Conservation (phyloP, 2,888 invertebrate genomes). For the Eristalis arbustorum region DNA sequence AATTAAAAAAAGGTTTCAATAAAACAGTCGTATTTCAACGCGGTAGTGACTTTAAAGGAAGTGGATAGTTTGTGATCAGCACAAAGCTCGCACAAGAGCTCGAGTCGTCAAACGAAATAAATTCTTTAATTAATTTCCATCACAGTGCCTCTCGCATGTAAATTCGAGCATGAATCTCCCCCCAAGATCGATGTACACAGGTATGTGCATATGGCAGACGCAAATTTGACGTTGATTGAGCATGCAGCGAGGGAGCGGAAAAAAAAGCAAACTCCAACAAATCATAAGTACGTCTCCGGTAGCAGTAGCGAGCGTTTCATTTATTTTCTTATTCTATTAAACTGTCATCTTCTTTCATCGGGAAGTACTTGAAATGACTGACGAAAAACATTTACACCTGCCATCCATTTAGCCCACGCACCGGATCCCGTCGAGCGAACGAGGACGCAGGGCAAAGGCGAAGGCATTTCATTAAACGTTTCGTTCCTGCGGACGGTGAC, state of each 20-base stretch:
- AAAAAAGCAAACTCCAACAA: neutral
- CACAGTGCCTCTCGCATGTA: neutral
- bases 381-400: conserved; percentile 43
- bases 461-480: conserved; percentile 33
- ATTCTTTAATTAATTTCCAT: neutral
- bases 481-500: conserved; percentile 13
- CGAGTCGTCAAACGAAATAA: neutral
- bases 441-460: neutral
- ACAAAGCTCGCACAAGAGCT: no score
- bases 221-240: conserved; percentile 34
- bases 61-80: no score
- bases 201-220: neutral
- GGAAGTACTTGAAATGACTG: conserved; percentile 29
- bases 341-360: conserved; percentile 31
- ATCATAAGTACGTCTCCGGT: neutral
- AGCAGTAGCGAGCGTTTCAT: conserved; percentile 4
- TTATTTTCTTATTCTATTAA: conserved; percentile 27
- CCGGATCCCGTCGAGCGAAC: neutral
- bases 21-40: no score
- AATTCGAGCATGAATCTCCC: neutral
- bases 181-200: neutral
- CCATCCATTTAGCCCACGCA: conserved; percentile 33
- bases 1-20: no score
- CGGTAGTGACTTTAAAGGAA: no score
- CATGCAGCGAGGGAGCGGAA: neutral